phyloP scores from a whole-genome alignment of 2,797 vertebrate species.

The Champsocephalus gunnari region DNA sequence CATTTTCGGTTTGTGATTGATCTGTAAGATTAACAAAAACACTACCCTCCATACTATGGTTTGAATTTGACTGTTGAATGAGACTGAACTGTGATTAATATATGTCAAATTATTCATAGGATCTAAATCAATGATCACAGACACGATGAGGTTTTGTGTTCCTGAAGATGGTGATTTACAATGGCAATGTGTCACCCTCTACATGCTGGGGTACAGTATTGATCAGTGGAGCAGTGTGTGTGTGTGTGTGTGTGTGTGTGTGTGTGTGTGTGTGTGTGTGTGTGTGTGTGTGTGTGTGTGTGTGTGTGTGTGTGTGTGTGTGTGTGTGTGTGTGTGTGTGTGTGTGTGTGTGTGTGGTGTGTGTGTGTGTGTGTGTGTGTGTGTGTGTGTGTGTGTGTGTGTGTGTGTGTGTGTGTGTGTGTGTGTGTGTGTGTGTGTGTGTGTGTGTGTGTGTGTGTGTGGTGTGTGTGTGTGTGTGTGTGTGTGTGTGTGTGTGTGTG shows the following conservation, averaged over 20 bases:
- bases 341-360: constrained; percentile 27
- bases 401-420: constrained; percentile 27
- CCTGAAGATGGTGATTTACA: constrained; percentile 22
- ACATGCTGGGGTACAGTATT: constrained; percentile 35
- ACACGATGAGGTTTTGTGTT: constrained; percentile 9
- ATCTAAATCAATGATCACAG: constrained; percentile 15
- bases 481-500: constrained; percentile 28
- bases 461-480: constrained; percentile 23
- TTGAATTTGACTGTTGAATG: constrained; percentile 2
- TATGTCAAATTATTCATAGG: constrained; percentile 23
- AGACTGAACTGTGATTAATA: constrained; percentile 29
- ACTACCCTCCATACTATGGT: constrained; percentile 8
- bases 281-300: constrained; percentile 22
- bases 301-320: constrained; percentile 28
- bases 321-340: constrained; percentile 21
- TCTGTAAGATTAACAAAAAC: not conserved
- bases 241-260: constrained; percentile 27
- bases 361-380: constrained; percentile 23
- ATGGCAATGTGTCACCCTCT: constrained; percentile 12
- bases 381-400: constrained; percentile 21
- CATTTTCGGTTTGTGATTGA: not conserved
- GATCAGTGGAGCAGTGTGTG: constrained; percentile 41
- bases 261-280: constrained; percentile 26
- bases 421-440: constrained; percentile 23
- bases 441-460: constrained; percentile 21